These are phyloP conservation scores for Cyclophora punctaria DNA, from an alignment of 2,888 invertebrate species.

Conservation along the genomic window DNA sequence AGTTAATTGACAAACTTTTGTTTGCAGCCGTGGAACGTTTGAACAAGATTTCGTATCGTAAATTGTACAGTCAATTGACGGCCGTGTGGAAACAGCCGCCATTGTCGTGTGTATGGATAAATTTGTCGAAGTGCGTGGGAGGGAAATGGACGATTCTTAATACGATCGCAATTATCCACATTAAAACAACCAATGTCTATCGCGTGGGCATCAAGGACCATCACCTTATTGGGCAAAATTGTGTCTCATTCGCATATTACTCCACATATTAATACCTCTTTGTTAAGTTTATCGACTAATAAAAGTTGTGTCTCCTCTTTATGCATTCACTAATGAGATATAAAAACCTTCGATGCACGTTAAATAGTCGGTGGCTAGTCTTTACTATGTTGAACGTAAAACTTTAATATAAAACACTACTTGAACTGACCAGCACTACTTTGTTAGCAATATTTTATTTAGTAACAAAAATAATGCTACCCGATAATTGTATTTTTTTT, in stretches of 20 bases:
- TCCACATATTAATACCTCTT: slow-evolving; percentile 38
- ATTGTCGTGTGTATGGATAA: slow-evolving; percentile 5
- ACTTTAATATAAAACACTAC: too few species aligned
- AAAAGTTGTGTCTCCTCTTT: slow-evolving; percentile 14
- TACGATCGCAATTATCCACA: slow-evolving; percentile 63
- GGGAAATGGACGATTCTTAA: slow-evolving; percentile 53
- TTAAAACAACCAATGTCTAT: slow-evolving; percentile 60
- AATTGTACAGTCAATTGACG: slow-evolving; percentile 6
- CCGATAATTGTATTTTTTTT: too few species aligned
- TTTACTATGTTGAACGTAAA: too few species aligned
- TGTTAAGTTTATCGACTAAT: slow-evolving; percentile 26
- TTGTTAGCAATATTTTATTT: too few species aligned
- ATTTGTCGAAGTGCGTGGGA: slow-evolving; percentile 37
- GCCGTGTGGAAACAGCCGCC: slow-evolving; percentile 1
- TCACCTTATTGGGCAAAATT: slow-evolving; percentile 58
- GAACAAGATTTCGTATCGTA: too few species aligned
- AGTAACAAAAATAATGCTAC: too few species aligned
- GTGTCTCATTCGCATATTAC: slow-evolving; percentile 40
- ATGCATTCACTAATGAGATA: slow-evolving; percentile 13
- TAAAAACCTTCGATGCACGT: not conserved
- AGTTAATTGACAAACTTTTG: not conserved
- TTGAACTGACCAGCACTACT: too few species aligned
- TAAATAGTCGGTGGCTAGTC: too few species aligned
- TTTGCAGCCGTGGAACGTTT: too few species aligned
- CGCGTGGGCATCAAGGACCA: slow-evolving; percentile 62